Percentiles rank a stretch among this genome's conserved stretches.
Conservation (phyloP, 1,140 invertebrate species). For the Eumeta japonica region DNA sequence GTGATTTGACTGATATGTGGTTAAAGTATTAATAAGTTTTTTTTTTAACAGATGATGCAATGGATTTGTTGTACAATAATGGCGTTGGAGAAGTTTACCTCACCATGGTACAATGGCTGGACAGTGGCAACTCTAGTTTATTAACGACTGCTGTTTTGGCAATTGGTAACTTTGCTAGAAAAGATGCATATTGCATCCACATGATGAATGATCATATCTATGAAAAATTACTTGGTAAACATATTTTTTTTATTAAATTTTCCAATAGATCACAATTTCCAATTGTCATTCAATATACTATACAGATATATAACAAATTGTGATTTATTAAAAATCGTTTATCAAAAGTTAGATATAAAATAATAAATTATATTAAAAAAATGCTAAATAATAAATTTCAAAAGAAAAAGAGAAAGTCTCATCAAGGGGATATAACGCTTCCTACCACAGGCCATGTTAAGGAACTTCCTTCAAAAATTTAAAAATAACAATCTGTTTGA, state of each 20-base stretch:
- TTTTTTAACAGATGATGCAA: conserved; percentile 73
- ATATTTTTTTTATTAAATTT: not conserved
- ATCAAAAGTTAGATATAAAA: too few relatives aligned
- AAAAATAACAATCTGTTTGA: too few relatives aligned
- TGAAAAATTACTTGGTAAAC: conserved; percentile 69
- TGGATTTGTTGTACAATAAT: conserved; percentile 74
- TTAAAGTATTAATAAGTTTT: not conserved
- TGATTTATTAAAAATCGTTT: too few relatives aligned
- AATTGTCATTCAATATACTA: not conserved
- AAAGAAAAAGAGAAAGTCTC: too few relatives aligned
- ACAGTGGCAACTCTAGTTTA: conserved; percentile 70
- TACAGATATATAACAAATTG: too few relatives aligned
- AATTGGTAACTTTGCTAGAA: conserved; percentile 86
- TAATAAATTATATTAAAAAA: too few relatives aligned
- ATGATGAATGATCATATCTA: conserved; percentile 80
- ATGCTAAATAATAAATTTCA: too few relatives aligned
- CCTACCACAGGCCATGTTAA: too few relatives aligned
- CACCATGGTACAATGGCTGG: conserved; percentile 74
- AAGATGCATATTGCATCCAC: conserved; percentile 78
- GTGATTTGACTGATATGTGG: too few relatives aligned
- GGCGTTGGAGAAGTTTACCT: conserved; percentile 72
- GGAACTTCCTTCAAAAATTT: too few relatives aligned
- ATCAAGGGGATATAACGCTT: too few relatives aligned
- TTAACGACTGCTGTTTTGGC: conserved; percentile 79
- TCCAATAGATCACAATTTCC: too few relatives aligned